These are phyloP conservation scores for Siniperca undulata DNA, from an alignment of 2,797 vertebrate species.

Conservation along the genomic window DNA sequence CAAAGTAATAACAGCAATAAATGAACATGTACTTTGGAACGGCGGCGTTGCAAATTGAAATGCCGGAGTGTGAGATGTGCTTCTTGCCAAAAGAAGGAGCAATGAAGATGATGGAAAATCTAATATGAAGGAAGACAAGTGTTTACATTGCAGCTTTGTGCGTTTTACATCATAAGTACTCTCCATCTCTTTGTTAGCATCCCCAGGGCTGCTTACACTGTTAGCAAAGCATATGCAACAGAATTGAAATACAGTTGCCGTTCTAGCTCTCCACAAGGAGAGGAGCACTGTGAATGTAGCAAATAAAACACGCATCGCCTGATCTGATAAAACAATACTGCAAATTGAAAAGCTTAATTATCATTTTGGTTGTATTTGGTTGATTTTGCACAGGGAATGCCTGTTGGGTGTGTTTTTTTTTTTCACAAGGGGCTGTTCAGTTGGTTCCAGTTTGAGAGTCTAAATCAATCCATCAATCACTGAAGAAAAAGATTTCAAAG, in stretches of 20 bases:
- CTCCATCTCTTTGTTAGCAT: conserved; percentile 57
- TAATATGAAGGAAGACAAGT: conserved; percentile 79
- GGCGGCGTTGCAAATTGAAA: conserved; percentile 81
- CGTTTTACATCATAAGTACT: conserved; percentile 73
- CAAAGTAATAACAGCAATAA: conserved; percentile 85
- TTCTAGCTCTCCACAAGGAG: not conserved
- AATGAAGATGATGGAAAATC: conserved; percentile 78
- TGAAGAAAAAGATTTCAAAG: conserved; percentile 49
- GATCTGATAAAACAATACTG: conserved; percentile 31
- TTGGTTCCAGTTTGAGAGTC: conserved; percentile 63
- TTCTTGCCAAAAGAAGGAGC: conserved; percentile 60
- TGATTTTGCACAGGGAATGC: conserved; percentile 39
- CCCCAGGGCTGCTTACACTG: conserved; percentile 54
- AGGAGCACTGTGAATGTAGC: not conserved
- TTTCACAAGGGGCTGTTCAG: conserved; percentile 30
- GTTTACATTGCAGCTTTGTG: conserved; percentile 74
- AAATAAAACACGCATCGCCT: conserved; percentile 23
- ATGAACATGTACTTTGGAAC: conserved; percentile 78
- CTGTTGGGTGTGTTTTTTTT: conserved; percentile 12
- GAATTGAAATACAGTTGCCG: conserved; percentile 17
- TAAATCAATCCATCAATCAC: conserved; percentile 73
- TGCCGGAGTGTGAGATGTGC: conserved; percentile 76
- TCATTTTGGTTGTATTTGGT: conserved; percentile 39
- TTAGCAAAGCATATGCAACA: conserved; percentile 16
- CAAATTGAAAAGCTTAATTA: conserved; percentile 47